Evolutionary conservation across 2,888 invertebrate species (phyloP), one percentile per base, ranked within the genome.

Genomic region (Hedychridium roseum): DNA sequence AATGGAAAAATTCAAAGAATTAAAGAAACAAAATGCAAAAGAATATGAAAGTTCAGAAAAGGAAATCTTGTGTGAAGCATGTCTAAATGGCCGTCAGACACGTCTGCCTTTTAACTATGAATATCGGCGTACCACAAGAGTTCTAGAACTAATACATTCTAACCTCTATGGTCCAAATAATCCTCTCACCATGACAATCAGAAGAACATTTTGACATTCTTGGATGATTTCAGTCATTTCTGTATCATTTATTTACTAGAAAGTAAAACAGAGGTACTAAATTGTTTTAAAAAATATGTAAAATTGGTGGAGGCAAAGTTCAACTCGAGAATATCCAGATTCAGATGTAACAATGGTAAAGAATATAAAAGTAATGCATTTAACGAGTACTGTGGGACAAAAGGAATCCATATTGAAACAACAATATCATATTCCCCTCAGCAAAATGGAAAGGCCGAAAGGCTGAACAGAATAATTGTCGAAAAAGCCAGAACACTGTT

Each of bases 201-300:
- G 14, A 26, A 26, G 6, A 26, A 38, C 17, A 26, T 38, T 26
- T 11, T 38, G 9, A 38, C 38, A 2, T 38, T 38, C 27, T 4
- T 38, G 2, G 38, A 38, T 26, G 26, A 38, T 26, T 38, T 38
- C 26, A 38, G 15, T 7, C 21, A 38, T 14, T 23, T 26, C 12
- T 14, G 26, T 14, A 14, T 26, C 9, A n/a, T 26, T 23, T 38
- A 38, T 26, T 38, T 12, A n/a, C 21, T 26, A 26, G 9, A 26
- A 3, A 14, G 26, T 26, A 38, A 38, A 23, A 26, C 15, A 15
- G 23, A 38, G 9, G 38, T 38, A 38, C 26, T 23, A 14, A 17
- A 38, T 15, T 26, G 23, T n/a, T 38, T 38, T 26, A 23, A 14
- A 11, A 18, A 23, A 26, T 38, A 38, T 12, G 27, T 12, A n/a